A percentile compares a stretch with the other conserved stretches of the same genome.
Conservation (phyloP, 2,113 vertebrate species). For the Connochaetes taurinus region DNA sequence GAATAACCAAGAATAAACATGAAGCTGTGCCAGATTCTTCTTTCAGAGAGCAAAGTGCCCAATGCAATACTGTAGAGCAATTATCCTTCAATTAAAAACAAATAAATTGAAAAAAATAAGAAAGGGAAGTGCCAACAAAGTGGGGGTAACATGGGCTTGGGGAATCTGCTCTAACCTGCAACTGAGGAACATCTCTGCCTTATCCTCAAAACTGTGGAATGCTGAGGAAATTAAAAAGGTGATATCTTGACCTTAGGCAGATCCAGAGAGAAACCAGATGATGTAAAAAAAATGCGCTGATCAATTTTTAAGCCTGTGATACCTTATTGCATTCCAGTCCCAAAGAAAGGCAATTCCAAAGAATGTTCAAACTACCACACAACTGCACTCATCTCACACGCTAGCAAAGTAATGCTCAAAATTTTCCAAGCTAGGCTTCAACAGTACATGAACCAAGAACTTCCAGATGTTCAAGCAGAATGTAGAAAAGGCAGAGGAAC, state of each 20-base stretch:
- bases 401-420: background rate
- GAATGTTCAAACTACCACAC: background rate
- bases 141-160: background rate
- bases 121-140: conserved; percentile 27
- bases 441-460: background rate
- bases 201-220: background rate
- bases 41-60: conserved; percentile 29
- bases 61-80: background rate
- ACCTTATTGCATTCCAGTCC: background rate
- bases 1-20: conserved; percentile 39
- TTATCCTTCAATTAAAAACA: background rate
- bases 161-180: background rate
- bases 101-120: background rate
- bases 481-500: background rate
- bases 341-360: background rate
- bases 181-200: background rate
- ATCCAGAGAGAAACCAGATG: background rate
- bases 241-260: background rate
- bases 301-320: background rate
- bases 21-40: background rate
- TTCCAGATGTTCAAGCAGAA: background rate
- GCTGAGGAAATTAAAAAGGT: background rate
- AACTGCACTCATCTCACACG: background rate
- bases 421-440: background rate
- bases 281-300: background rate